Conservation (phyloP, 2,113 vertebrate species). For the Ochotona princeps region DNA sequence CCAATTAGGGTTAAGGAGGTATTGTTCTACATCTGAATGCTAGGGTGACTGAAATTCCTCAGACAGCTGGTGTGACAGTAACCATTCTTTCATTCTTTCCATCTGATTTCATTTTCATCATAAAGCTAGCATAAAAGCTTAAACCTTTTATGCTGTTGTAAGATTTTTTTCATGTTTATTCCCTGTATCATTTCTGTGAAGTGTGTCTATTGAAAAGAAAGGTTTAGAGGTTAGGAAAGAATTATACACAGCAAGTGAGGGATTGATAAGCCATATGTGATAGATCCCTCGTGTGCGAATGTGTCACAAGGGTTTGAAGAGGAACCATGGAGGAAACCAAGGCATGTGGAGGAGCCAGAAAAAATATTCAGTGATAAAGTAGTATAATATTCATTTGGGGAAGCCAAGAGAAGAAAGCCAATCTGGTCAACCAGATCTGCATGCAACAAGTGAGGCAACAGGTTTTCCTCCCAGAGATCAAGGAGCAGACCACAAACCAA, state of each 20-base stretch:
- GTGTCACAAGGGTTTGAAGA: not conserved
- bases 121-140: not conserved
- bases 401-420: not conserved
- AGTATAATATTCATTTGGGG: too few relatives aligned
- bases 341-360: not conserved
- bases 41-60: slow-evolving; percentile 8
- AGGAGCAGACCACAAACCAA: not conserved
- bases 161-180: not conserved
- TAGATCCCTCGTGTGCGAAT: not conserved
- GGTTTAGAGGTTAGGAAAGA: not conserved
- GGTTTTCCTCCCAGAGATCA: not conserved
- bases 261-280: not conserved
- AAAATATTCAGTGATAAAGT: not conserved
- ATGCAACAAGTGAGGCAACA: not conserved
- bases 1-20: not conserved
- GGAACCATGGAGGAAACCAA: not conserved
- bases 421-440: not conserved
- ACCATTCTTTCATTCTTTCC: slow-evolving; percentile 19
- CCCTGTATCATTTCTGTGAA: not conserved
- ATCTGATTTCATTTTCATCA: not conserved
- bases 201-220: not conserved
- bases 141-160: not conserved
- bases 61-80: not conserved
- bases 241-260: not conserved
- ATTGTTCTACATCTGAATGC: not conserved